Percentiles rank a stretch among this genome's conserved stretches.
phyloP scores from a whole-genome alignment of 2,797 vertebrate genomes.

The Enteromius radiatus region DNA sequence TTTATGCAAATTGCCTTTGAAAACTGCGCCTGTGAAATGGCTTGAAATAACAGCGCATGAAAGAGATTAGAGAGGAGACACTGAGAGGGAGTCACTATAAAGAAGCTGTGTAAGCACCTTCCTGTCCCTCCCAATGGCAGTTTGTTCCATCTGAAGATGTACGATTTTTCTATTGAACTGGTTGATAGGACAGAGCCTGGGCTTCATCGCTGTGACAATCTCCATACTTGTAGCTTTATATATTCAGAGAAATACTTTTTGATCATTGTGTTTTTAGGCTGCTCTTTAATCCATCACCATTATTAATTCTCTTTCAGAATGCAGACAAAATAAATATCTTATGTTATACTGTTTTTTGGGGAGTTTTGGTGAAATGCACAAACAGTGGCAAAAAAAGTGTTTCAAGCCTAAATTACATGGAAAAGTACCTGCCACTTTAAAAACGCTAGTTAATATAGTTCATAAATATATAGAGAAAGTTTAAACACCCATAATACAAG shows the following conservation, averaged over 20 bases:
- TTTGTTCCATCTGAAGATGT: conserved; percentile 39
- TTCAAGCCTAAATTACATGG: no score
- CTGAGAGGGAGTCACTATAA: conserved; percentile 35
- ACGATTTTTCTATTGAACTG: conserved; percentile 28
- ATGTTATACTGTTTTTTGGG: background rate
- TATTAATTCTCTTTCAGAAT: background rate
- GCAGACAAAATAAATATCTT: background rate
- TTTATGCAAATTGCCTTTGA: conserved; percentile 14
- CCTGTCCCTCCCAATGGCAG: conserved; percentile 24
- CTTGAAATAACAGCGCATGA: conserved; percentile 40
- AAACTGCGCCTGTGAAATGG: conserved; percentile 27
- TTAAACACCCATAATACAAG: no score
- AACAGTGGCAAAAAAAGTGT: no score
- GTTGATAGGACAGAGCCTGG: background rate
- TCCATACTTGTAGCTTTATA: background rate
- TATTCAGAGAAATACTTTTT: background rate
- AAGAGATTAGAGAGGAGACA: conserved; percentile 31
- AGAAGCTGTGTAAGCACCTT: conserved; percentile 50
- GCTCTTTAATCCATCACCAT: background rate
- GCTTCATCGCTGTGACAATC: background rate
- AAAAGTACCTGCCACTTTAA: no score
- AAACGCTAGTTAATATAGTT: no score
- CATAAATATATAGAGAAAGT: no score
- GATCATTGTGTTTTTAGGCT: background rate
- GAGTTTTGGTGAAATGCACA: no score